phyloP scores from a whole-genome alignment of 2,888 invertebrate genomes.

The Macrophya alboannulata region DNA sequence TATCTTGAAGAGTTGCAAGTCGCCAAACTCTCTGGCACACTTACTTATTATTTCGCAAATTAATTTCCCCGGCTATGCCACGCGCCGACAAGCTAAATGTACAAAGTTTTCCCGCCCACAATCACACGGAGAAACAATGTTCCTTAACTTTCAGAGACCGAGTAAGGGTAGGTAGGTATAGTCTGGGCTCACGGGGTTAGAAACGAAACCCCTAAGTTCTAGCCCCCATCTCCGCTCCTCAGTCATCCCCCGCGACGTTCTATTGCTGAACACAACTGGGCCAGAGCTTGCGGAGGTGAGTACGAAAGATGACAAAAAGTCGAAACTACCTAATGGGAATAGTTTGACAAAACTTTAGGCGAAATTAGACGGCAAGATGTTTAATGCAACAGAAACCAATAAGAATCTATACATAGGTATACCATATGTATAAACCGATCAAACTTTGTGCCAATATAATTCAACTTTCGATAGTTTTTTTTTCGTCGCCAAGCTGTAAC shows the following conservation, averaged over 20 bases:
- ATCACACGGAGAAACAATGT: slow-evolving; percentile 72
- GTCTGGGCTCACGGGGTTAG: slow-evolving; percentile 29
- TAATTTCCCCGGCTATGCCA: slow-evolving; percentile 47
- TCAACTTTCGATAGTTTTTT: not conserved
- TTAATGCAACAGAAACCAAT: slow-evolving; percentile 65
- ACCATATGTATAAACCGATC: not conserved
- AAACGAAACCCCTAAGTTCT: slow-evolving; percentile 40
- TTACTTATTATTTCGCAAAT: slow-evolving; percentile 51
- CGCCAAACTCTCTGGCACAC: slow-evolving; percentile 1
- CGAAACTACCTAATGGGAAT: slow-evolving; percentile 74
- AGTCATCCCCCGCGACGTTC: slow-evolving; percentile 4
- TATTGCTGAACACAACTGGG: slow-evolving; percentile 47
- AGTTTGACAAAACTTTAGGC: slow-evolving; percentile 69
- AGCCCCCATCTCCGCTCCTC: not conserved
- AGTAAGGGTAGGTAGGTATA: not conserved
- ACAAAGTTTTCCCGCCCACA: slow-evolving; percentile 72
- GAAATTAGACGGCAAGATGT: slow-evolving; percentile 69
- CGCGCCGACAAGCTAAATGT: slow-evolving; percentile 71
- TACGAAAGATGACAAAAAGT: slow-evolving; percentile 57
- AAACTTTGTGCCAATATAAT: not conserved
- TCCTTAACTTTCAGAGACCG: slow-evolving; percentile 56
- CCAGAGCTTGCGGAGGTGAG: slow-evolving; percentile 31
- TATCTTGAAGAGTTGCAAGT: not conserved
- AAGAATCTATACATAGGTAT: slow-evolving; percentile 31
- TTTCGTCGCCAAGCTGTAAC: not conserved